Percentiles rank a stretch among this genome's conserved stretches.
Evolutionary conservation across 2,797 vertebrate species (phyloP).

Genomic region (Distichodus sexfasciatus): DNA sequence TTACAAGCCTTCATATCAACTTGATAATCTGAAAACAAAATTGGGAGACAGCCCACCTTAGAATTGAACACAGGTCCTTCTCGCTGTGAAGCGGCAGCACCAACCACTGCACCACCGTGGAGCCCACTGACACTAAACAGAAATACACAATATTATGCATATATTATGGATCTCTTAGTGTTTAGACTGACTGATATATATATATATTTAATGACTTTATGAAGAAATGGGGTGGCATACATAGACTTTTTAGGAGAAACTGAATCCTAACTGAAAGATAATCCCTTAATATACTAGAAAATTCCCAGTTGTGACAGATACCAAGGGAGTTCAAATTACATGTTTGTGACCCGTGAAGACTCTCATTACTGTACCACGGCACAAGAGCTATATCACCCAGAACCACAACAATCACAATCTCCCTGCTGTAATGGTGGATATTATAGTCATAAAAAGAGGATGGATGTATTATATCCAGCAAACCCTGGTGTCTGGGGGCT

Average conservation of each 20-base stretch:
- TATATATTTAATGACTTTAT: too few relatives aligned
- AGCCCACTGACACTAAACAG: too few relatives aligned
- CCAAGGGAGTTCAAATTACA: neutral
- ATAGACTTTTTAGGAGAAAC: neutral
- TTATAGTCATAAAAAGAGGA: neutral
- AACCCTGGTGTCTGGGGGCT: neutral
- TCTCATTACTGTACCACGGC: neutral
- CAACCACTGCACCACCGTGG: too few relatives aligned
- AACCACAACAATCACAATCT: neutral
- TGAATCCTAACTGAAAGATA: neutral
- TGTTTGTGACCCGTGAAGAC: conserved; percentile 20
- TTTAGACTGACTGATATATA: too few relatives aligned
- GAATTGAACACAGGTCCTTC: too few relatives aligned
- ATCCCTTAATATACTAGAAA: neutral
- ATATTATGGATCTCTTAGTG: too few relatives aligned
- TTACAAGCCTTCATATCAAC: too few relatives aligned
- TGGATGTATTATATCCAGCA: conserved; percentile 1
- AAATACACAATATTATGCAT: too few relatives aligned
- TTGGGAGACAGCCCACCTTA: too few relatives aligned
- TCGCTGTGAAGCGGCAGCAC: too few relatives aligned
- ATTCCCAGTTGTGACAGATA: neutral
- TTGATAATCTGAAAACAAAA: too few relatives aligned
- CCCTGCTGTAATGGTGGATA: neutral
- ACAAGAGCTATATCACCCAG: neutral
- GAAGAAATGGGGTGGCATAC: too few relatives aligned